Evolutionary conservation across 1,140 invertebrate species (phyloP).

Genomic region (Meloidogyne chitwoodi): DNA sequence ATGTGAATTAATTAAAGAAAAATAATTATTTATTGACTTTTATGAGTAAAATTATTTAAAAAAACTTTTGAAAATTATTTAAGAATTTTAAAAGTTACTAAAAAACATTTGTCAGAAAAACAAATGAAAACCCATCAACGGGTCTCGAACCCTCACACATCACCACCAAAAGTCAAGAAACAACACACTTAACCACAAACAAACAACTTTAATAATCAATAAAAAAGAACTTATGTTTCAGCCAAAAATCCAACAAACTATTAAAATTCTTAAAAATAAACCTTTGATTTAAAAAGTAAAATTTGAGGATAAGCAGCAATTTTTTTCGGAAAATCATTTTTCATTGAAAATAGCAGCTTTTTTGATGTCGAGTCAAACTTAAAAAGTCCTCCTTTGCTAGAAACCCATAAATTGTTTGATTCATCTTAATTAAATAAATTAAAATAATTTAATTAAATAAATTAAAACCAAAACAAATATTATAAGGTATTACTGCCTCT

Average conservation of each 20-base stretch:
- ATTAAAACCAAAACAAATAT: slow-evolving; percentile 33
- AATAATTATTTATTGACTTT: too few relatives aligned
- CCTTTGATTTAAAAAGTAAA: slow-evolving; percentile 43
- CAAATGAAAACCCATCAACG: neutral
- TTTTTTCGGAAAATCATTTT: slow-evolving; percentile 57
- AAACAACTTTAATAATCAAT: neutral
- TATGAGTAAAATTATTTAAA: too few relatives aligned
- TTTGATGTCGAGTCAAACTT: slow-evolving; percentile 36
- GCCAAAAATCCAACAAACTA: too few relatives aligned
- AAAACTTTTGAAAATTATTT: too few relatives aligned
- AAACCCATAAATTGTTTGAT: slow-evolving; percentile 48
- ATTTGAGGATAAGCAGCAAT: slow-evolving; percentile 57
- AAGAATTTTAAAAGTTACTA: too few relatives aligned
- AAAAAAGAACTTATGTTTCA: too few relatives aligned
- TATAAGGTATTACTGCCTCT: slow-evolving; percentile 53
- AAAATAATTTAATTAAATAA: neutral
- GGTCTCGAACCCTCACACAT: too few relatives aligned
- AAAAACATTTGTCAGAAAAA: too few relatives aligned
- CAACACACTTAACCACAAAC: neutral
- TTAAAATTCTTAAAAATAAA: neutral
- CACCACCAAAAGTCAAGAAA: too few relatives aligned
- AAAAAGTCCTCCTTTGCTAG: slow-evolving; percentile 56
- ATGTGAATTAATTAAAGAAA: too few relatives aligned
- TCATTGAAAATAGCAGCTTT: slow-evolving; percentile 43
- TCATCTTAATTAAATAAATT: slow-evolving; percentile 24